Evolutionary conservation across 2,113 vertebrate genomes (phyloP), one percentile per base, ranked within the genome.

Genomic region (Erpornis zantholeuca): DNA sequence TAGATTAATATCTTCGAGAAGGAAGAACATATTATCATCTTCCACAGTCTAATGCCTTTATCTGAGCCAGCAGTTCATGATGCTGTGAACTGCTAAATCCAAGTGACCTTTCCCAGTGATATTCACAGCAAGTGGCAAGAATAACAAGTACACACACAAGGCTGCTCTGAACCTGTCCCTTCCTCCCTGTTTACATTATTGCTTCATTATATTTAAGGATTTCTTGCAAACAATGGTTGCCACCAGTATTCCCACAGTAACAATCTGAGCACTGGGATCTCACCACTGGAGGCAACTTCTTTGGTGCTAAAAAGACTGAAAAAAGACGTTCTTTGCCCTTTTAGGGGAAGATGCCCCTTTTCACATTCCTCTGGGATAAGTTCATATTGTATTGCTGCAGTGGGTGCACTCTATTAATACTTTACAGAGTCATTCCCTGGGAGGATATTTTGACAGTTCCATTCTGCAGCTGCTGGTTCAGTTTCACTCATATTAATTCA

Each of bases 101-200:
- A 77, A 91, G 83, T 96, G 95, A 98, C 97, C 96, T 98, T 97
- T 98, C 84, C 87, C 76, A 93, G 93, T 88, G 95, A 97, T 98
- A 97, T 91, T 97, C 96, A 96, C 96, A 96, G 95, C 94, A 94
- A 95, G 86, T 56, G 54, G 72, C 50, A 91, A 61, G 89, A 97
- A 97, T 96, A 93, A 90, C 86, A 95, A 94, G 82, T 42, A 68
- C 65, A 69, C 36, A 72, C 63, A 72, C 21, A 52, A 21, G 63
- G 47, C 72, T 76, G 65, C 69, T 61, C 66, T 57, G 68, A 45
- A 80, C 31, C 36, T 27, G 42, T 50, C 15, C 35, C 49, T 38
- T 24, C 31, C 8, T 20, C 13, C 21, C 83, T 25, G 50, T 81
- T 86, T 64, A 12, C 57, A 25, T 92, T 87, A 87, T 93, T 94